Conservation (phyloP, 2,888 invertebrate genomes). For the Acrobasis suavella region DNA sequence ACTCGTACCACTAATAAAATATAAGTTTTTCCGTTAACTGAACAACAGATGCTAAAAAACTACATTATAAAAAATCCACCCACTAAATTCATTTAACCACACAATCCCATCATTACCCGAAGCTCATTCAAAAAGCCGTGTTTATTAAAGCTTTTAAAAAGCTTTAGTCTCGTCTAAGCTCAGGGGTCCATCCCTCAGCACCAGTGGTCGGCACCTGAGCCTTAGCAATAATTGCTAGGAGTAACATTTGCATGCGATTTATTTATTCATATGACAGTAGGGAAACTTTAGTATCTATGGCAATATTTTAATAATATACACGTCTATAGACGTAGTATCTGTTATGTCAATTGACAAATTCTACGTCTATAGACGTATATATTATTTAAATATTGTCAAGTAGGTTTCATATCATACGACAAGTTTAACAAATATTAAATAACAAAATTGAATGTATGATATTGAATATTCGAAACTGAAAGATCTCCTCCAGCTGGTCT, state of each 20-base stretch:
- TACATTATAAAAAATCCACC: not conserved
- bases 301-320: too few relatives aligned
- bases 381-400: too few relatives aligned
- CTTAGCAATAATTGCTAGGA: constrained; percentile 29
- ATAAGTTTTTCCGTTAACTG: too few relatives aligned
- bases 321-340: too few relatives aligned
- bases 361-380: too few relatives aligned
- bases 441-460: too few relatives aligned
- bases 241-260: constrained; percentile 3
- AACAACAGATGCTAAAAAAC: not conserved
- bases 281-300: not conserved
- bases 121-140: constrained; percentile 17
- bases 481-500: too few relatives aligned
- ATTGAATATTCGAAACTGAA: too few relatives aligned
- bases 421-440: too few relatives aligned
- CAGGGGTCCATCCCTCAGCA: constrained; percentile 55
- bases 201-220: constrained; percentile 61
- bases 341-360: too few relatives aligned
- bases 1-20: too few relatives aligned
- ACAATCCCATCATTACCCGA: constrained; percentile 16
- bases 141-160: constrained; percentile 25
- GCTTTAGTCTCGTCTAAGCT: constrained; percentile 25
- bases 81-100: constrained; percentile 18
- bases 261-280: not conserved
- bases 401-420: too few relatives aligned